Conservation (phyloP, 2,113 vertebrate genomes). For the Onychorhynchus coronatus region DNA sequence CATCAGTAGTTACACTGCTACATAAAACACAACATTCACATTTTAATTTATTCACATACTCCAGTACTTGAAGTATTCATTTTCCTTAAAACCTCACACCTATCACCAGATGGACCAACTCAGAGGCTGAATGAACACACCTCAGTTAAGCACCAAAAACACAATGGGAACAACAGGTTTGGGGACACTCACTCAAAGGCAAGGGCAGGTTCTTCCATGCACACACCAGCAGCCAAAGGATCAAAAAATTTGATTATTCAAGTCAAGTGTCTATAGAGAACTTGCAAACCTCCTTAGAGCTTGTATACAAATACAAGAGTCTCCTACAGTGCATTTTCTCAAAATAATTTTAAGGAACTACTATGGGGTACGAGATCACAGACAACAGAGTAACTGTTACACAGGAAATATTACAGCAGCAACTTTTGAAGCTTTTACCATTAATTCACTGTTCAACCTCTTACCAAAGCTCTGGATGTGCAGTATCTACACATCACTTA, state of each 20-base stretch:
- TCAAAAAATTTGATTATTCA: neutral
- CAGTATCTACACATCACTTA: rapidly evolving
- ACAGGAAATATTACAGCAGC: neutral
- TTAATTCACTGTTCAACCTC: neutral
- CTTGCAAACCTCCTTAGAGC: neutral
- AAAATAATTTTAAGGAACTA: neutral
- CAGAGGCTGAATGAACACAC: neutral
- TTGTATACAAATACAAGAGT: neutral
- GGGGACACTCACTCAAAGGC: neutral
- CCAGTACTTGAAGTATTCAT: neutral
- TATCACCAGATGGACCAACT: neutral
- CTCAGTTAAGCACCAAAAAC: neutral
- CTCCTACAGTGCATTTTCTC: neutral
- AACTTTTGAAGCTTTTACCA: neutral
- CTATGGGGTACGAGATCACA: neutral
- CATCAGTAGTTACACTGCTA: neutral
- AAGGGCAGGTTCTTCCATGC: neutral
- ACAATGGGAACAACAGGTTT: neutral
- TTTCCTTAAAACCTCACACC: neutral
- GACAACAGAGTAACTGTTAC: neutral
- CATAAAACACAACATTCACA: neutral
- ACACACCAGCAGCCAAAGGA: neutral
- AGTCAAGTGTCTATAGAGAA: neutral
- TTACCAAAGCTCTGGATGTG: neutral
- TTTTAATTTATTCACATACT: neutral